Conservation (phyloP, 2,797 vertebrate species). For the Myoxocephalus aenaeus region DNA sequence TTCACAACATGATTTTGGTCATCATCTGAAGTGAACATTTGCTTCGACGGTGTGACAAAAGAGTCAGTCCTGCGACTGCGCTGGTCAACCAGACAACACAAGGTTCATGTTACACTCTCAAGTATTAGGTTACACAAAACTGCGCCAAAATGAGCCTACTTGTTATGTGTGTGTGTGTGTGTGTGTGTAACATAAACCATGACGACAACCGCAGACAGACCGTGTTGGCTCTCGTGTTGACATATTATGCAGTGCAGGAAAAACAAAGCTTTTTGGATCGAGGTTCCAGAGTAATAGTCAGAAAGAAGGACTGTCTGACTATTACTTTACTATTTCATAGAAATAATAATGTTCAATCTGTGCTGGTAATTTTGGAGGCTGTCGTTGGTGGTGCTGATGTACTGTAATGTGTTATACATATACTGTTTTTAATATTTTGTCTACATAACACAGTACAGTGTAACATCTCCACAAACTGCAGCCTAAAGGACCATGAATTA, state of each 20-base stretch:
- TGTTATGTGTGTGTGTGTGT: constrained; percentile 30
- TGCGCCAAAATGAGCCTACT: constrained; percentile 8
- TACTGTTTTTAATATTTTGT: neutral
- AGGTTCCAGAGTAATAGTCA: neutral
- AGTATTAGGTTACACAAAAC: constrained; percentile 40
- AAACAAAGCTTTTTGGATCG: neutral
- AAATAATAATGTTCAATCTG: neutral
- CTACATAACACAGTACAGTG: neutral
- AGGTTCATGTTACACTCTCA: constrained; percentile 54
- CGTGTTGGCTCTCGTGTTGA: constrained; percentile 5
- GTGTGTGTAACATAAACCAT: constrained; percentile 35
- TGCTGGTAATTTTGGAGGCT: neutral
- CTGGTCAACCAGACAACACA: constrained; percentile 40
- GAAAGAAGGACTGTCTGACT: no score
- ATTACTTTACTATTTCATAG: no score
- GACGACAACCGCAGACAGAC: constrained; percentile 11
- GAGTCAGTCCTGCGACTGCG: constrained; percentile 18
- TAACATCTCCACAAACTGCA: neutral
- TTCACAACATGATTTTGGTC: constrained; percentile 6
- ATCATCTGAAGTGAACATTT: constrained; percentile 7
- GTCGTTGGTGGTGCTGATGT: neutral
- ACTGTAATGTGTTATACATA: neutral
- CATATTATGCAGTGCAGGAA: neutral
- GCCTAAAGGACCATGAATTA: neutral
- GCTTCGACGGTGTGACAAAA: constrained; percentile 31